A percentile compares a stretch with the other conserved stretches of the same genome.
Evolutionary conservation across 2,888 invertebrate genomes (phyloP).

Genomic region (Perithous albicinctus): DNA sequence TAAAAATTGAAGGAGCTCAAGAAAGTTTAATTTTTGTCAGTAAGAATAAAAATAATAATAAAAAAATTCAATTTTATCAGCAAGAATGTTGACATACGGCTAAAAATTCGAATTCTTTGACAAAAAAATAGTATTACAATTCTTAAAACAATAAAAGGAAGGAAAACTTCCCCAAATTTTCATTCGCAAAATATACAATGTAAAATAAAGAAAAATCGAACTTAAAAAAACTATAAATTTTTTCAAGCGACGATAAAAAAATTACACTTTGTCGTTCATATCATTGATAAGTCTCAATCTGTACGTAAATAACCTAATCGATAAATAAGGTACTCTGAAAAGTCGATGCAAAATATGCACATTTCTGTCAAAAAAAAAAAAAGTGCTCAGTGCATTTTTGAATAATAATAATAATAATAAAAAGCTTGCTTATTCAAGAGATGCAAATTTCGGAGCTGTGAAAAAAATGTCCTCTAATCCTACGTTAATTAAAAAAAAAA

Average conservation of each 20-base stretch:
- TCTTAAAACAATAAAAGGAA: no score
- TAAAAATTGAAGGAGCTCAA: no score
- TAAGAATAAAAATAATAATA: no score
- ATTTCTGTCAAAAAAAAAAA: constrained; percentile 17
- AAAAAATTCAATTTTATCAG: no score
- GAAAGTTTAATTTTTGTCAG: no score
- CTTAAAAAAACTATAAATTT: no score
- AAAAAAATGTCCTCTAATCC: constrained; percentile 49
- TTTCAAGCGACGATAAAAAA: constrained; percentile 14
- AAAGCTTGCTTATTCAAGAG: constrained; percentile 8
- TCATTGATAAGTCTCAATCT: constrained; percentile 28
- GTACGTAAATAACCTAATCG: constrained; percentile 17
- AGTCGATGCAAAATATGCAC: constrained; percentile 16
- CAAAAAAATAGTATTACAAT: no score
- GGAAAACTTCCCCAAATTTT: no score
- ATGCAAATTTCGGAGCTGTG: constrained; percentile 8
- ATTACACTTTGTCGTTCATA: constrained; percentile 12
- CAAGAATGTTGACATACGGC: no score
- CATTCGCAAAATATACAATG: no score
- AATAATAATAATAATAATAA: no score
- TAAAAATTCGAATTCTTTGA: not conserved
- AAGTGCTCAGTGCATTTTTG: constrained; percentile 17
- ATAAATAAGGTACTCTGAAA: constrained; percentile 23
- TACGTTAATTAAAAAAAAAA: constrained; percentile 36
- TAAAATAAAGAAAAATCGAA: no score